These are phyloP conservation scores for Pongo pygmaeus DNA, from an alignment of 2,113 vertebrate genomes.

Conservation along the genomic window DNA sequence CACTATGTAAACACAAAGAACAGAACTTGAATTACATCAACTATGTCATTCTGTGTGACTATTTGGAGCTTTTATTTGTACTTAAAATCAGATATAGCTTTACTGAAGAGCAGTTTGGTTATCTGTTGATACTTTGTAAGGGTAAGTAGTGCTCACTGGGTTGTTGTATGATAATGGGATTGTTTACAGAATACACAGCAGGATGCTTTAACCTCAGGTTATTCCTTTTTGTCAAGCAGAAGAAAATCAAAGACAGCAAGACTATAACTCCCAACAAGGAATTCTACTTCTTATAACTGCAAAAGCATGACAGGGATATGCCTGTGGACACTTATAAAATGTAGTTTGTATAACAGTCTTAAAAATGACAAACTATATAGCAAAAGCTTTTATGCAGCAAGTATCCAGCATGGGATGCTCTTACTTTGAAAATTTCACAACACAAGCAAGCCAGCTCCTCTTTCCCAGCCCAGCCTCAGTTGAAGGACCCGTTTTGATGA, in stretches of 20 bases:
- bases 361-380: not conserved
- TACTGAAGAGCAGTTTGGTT: not conserved
- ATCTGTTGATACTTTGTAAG: not conserved
- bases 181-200: constrained; percentile 37
- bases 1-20: not conserved
- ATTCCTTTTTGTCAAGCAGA: not conserved
- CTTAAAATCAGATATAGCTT: not conserved
- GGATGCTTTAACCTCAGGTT: constrained; percentile 11
- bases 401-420: not conserved
- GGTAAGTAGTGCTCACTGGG: constrained; percentile 32
- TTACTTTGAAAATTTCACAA: not conserved
- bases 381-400: not conserved
- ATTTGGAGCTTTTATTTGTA: not conserved
- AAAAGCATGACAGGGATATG: not conserved
- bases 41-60: not conserved
- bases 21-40: not conserved
- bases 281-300: not conserved
- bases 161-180: not conserved
- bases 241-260: constrained; percentile 55
- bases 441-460: not conserved
- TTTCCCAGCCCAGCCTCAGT: not conserved
- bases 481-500: not conserved
- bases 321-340: not conserved
- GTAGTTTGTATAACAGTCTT: not conserved
- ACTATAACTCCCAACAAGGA: not conserved